Evolutionary conservation across 2,888 invertebrate genomes (phyloP), one percentile per base, ranked within the genome.

Genomic region (Phytoseiulus persimilis): DNA sequence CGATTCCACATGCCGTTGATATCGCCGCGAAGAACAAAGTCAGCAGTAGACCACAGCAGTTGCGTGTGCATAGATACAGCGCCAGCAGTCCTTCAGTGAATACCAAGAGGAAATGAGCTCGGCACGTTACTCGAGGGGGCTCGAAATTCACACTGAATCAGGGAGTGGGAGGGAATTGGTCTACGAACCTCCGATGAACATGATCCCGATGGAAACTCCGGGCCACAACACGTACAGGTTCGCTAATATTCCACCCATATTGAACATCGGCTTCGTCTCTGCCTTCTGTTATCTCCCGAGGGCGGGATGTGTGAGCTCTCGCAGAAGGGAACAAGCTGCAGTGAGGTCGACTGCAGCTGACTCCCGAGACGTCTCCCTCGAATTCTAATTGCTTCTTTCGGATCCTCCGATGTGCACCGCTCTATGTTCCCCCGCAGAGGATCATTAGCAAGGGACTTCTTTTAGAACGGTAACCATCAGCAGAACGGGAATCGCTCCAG

Each of bases 171-270:
- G n/a, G n/a, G n/a, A n/a, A n/a, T 65, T 23, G 2, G 14, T 1
- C 0, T n/a, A 87, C 87, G 9, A 32, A 87, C 87, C 87, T 87
- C 87, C 87, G 18, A 87, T 45, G 33, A 87, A 87, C 87, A 87
- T 87, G 2, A 87, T 87, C 6, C 87, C 87, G 18, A 87, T 87
- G 0, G 87, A 87, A n/a, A 87, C 87, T 31, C 87, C 87, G 11
- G 87, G 87, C 87, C 87, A 87, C 6, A 87, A 31, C 33, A 87
- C 87, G 33, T 87, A 87, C 11, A 87, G 14, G 31, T 87, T 87
- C 28, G 87, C 87, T 9, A 87, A 33, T n/a, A 87, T 33, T 23
- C 33, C 87, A 33, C 87, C 87, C 87, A 87, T 87, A 14, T 18
- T 28, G 65, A 65, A 23, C 65, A 18, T 28, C 9, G 9, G 9